phyloP scores from a whole-genome alignment of 2,113 vertebrate species.

The Calidris pugnax region DNA sequence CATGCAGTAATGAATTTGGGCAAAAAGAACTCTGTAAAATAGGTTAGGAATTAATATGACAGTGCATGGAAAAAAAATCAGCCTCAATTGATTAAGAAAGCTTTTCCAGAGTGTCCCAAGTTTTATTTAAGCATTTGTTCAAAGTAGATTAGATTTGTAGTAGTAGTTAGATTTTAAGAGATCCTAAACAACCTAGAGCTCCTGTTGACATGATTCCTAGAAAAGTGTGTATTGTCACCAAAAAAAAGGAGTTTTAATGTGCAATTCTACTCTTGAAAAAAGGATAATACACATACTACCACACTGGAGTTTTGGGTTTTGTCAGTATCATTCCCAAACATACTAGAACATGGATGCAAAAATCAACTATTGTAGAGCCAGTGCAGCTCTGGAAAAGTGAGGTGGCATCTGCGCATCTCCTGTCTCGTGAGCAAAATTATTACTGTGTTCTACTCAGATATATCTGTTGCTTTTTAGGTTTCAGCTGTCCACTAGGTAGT shows the following conservation, averaged over 20 bases:
- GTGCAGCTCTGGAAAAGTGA: not conserved
- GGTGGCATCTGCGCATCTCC: not conserved
- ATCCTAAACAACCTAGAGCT: not conserved
- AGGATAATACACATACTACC: not conserved
- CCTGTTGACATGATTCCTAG: not conserved
- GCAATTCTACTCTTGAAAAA: not conserved
- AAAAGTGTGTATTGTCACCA: not conserved
- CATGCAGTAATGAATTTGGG: constrained; percentile 52
- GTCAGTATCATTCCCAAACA: not conserved
- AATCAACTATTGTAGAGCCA: not conserved
- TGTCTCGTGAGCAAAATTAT: not conserved
- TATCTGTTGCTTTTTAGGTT: not conserved
- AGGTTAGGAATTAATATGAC: constrained; percentile 50
- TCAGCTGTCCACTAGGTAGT: not conserved
- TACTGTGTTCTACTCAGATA: not conserved
- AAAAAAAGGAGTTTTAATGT: not conserved
- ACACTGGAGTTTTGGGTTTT: not conserved
- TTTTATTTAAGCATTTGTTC: not conserved
- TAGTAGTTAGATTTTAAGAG: not conserved
- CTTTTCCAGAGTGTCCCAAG: not conserved
- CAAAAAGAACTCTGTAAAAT: constrained; percentile 43
- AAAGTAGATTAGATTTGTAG: not conserved
- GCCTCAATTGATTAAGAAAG: not conserved
- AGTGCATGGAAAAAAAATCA: not conserved
- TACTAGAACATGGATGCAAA: not conserved